These are phyloP conservation scores for Calephelis nemesis DNA, from an alignment of 1,140 invertebrate genomes.

Conservation along the genomic window DNA sequence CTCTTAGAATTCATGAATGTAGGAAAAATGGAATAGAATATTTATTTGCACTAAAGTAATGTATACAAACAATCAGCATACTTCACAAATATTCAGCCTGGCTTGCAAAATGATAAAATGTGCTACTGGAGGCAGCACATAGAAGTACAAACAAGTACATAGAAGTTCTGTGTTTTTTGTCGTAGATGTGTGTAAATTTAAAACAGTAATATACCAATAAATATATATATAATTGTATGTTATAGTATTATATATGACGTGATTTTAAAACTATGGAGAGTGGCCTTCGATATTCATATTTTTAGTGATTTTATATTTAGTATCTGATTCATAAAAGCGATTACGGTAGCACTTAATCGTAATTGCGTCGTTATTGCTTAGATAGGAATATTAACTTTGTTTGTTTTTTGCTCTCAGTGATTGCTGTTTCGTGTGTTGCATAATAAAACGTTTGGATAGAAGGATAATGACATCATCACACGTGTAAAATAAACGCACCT, in stretches of 20 bases:
- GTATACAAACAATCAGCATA: no score
- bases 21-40: no score
- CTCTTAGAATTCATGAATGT: no score
- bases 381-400: conserved; percentile 20
- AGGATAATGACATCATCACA: neutral
- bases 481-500: neutral
- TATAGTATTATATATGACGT: neutral
- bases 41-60: no score
- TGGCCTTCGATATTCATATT: conserved; percentile 5
- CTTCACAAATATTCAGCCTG: no score
- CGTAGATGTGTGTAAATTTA: no score
- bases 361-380: conserved; percentile 39
- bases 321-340: conserved; percentile 32
- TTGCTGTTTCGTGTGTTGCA: conserved; percentile 18
- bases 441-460: neutral
- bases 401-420: conserved; percentile 5
- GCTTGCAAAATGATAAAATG: no score
- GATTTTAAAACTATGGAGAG: conserved; percentile 6
- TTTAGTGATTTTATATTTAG: conserved; percentile 30
- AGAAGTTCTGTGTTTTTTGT: no score
- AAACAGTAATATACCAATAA: neutral
- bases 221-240: neutral
- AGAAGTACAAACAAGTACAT: no score
- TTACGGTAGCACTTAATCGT: conserved; percentile 31
- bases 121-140: no score